Evolutionary conservation across 2,113 vertebrate species (phyloP).

Genomic region (Mastomys natalensis): DNA sequence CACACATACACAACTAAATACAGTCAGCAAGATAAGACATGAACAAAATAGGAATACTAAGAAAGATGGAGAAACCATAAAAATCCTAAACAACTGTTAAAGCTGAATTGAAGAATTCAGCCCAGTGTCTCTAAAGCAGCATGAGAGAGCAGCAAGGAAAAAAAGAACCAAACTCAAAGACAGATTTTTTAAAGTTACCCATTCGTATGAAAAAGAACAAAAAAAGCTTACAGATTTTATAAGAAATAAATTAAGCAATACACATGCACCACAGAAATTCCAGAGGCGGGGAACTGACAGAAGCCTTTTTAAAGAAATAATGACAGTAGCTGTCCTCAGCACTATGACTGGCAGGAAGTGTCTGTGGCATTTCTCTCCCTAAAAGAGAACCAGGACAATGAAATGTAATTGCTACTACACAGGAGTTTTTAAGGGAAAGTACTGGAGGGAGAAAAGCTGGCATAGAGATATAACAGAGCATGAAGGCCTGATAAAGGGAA

Average conservation of each 20-base stretch:
- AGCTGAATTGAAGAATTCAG: background rate
- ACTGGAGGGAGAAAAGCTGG: background rate
- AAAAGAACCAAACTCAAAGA: background rate
- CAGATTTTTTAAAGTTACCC: background rate
- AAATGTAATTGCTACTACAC: background rate
- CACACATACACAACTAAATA: background rate
- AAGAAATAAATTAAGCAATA: background rate
- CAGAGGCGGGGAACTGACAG: background rate
- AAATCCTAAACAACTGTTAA: background rate
- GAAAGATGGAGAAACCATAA: background rate
- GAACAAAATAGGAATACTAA: background rate
- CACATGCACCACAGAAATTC: background rate
- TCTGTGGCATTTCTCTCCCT: background rate
- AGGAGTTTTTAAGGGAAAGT: no score
- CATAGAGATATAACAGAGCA: background rate
- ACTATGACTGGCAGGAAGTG: background rate
- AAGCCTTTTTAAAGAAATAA: background rate
- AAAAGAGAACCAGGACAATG: background rate
- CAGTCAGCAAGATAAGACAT: background rate
- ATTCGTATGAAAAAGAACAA: background rate
- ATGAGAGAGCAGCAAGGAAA: background rate
- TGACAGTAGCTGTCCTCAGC: background rate
- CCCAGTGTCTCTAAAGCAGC: background rate
- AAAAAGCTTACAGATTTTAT: background rate
- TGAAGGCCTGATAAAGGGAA: background rate